Base-by-base conservation (phyloP, 2,113 vertebrate species). In the Vireo altiloquus region DNA sequence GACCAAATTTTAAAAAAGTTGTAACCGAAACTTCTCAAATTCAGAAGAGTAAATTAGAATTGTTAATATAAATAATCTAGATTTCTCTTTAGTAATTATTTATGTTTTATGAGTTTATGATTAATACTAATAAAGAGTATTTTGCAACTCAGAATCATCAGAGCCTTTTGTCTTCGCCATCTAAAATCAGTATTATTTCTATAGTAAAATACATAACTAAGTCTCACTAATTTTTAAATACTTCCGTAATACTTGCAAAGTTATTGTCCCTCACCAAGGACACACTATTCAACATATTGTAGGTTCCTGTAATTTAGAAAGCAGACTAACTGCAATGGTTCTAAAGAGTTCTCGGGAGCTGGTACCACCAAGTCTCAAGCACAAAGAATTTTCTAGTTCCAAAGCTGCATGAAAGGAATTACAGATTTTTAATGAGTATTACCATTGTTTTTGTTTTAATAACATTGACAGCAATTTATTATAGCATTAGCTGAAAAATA, bases 381-480 rank as follows among this genome's bases (percentile, higher is more conserved):
- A 74, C 7, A 65, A 91, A 75, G 39, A n/a, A 39, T 47, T 76
- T 95, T 91, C 25, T 66, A 35, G 49, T 78, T 68, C 39, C 35
- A 95, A 92, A 93, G 35, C 46, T 78, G 53, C n/a, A 27, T 69
- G 49, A 80, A 66, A 94, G 42, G 82, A 96, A 95, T 83, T 22
- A 86, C 52, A 80, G 22, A 65, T 80, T 90, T 86, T 57, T 37
- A 85, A 82, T 52, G 19, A 54, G 49, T 78, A 46, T 77, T 86
- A 90, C 68, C 44, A 87, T 2, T 50, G 27, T 16, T 79, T 94
- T 92, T 3, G 87, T 52, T 95, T 92, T 64, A 85, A 77, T 49
- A 94, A 83, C 33, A 87, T 78, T 82, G 6, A 84, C 42, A 94
- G 65, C 39, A 40, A 86, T 74, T 97, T 86, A 80, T 76, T 71